phyloP scores from a whole-genome alignment of 2,113 vertebrate genomes.

The Phoxinus phoxinus region DNA sequence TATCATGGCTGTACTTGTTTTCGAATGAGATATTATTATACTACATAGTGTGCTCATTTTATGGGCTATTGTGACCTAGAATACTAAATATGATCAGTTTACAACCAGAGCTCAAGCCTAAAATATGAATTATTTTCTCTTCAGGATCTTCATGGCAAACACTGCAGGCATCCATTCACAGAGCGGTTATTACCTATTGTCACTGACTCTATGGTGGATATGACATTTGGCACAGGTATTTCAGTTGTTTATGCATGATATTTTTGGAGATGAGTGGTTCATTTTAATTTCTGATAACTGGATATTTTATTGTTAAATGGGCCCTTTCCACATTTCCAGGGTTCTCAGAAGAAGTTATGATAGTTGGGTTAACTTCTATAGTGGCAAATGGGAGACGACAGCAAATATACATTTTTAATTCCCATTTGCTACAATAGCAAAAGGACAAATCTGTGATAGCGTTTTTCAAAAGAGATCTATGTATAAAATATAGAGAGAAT shows the following conservation, averaged over 20 bases:
- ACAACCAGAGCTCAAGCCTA: neutral
- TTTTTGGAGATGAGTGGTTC: no score
- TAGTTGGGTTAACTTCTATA: no score
- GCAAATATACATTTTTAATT: no score
- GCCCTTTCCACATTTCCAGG: no score
- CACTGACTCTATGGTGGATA: conserved; percentile 74
- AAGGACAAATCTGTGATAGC: no score
- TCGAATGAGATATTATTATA: neutral
- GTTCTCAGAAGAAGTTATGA: no score
- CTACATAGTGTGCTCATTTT: neutral
- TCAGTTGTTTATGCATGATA: neutral
- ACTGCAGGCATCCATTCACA: conserved; percentile 78
- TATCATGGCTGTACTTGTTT: neutral
- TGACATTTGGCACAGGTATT: conserved; percentile 78
- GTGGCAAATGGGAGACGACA: no score
- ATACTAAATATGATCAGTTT: neutral
- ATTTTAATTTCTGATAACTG: neutral
- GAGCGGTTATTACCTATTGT: conserved; percentile 75
- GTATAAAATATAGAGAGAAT: no score
- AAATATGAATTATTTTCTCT: neutral
- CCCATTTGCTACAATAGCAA: no score
- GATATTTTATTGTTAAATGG: neutral
- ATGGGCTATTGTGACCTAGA: neutral
- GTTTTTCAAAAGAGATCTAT: no score
- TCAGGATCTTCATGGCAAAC: conserved; percentile 75